Percentiles rank a stretch among this genome's conserved stretches.
phyloP scores from a whole-genome alignment of 53 echinoderm and acorn worm genomes.

The Apostichopus leukothele region DNA sequence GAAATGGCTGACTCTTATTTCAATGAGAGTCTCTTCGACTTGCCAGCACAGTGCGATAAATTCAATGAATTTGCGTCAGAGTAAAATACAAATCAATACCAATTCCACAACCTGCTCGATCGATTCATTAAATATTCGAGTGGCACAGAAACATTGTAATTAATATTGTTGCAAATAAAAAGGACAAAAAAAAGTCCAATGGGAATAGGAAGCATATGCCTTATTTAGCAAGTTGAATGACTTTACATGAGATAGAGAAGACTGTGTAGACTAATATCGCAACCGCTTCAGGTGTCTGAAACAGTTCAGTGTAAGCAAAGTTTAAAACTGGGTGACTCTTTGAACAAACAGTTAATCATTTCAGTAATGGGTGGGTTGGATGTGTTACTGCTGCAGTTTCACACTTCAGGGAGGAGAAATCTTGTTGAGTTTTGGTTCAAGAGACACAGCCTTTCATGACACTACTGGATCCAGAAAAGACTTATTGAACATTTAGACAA shows the following conservation, averaged over 20 bases:
- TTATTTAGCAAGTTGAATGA: conserved; percentile 11
- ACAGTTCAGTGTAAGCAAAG: no score
- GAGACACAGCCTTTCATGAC: no score
- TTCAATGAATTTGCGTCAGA: not conserved
- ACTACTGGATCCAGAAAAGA: no score
- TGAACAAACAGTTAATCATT: no score
- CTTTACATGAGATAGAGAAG: not conserved
- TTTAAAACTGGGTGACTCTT: no score
- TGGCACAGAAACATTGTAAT: not conserved
- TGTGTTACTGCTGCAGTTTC: no score
- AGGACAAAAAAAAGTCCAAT: not conserved
- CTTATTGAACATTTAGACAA: no score
- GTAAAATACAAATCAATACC: conserved; percentile 1
- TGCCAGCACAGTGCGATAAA: not conserved
- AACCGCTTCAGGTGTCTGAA: no score
- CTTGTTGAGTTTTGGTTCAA: no score
- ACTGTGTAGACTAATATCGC: no score
- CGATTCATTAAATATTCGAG: conserved; percentile 5
- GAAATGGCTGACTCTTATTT: not conserved
- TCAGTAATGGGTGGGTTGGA: no score
- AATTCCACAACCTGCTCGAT: not conserved
- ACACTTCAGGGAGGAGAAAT: no score
- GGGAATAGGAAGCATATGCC: not conserved
- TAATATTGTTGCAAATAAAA: not conserved
- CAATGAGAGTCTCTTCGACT: not conserved